Percentiles rank a stretch among this genome's conserved stretches.
Conservation (phyloP, 1,140 invertebrate species). For the Drosophila yakuba region DNA sequence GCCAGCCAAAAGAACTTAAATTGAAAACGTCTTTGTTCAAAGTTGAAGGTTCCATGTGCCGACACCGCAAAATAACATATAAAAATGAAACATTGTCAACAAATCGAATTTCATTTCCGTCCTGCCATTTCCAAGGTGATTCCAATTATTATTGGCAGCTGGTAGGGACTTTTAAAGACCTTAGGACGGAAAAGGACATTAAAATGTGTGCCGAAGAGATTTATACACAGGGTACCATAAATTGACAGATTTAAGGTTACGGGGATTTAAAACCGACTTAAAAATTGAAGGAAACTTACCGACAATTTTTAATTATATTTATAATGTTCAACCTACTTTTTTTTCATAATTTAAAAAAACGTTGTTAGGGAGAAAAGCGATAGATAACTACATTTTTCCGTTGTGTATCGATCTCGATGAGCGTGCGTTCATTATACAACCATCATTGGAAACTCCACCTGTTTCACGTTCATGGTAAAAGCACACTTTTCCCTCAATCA, state of each 20-base stretch:
- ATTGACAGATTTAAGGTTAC: neutral
- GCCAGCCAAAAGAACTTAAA: constrained; percentile 45
- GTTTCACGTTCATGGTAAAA: constrained; percentile 13
- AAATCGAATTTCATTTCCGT: constrained; percentile 52
- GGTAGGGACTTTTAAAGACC: constrained; percentile 17
- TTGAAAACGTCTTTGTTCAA: constrained; percentile 38
- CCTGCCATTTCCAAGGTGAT: constrained; percentile 42
- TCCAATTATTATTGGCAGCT: constrained; percentile 37
- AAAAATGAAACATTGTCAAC: constrained; percentile 26
- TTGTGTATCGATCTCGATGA: neutral
- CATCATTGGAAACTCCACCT: constrained; percentile 16
- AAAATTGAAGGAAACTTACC: neutral
- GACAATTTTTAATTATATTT: too few relatives aligned
- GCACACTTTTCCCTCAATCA: constrained; percentile 11
- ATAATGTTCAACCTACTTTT: too few relatives aligned
- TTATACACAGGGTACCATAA: neutral
- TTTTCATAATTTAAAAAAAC: too few relatives aligned
- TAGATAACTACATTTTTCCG: neutral
- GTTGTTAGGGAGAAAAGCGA: too few relatives aligned
- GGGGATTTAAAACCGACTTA: neutral
- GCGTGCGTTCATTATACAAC: constrained; percentile 16
- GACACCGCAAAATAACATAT: constrained; percentile 1
- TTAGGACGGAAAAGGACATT: neutral
- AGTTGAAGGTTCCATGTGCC: constrained; percentile 17
- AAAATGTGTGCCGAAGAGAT: neutral